phyloP scores from a whole-genome alignment of 2,113 vertebrate species.

The Penelope pileata region DNA sequence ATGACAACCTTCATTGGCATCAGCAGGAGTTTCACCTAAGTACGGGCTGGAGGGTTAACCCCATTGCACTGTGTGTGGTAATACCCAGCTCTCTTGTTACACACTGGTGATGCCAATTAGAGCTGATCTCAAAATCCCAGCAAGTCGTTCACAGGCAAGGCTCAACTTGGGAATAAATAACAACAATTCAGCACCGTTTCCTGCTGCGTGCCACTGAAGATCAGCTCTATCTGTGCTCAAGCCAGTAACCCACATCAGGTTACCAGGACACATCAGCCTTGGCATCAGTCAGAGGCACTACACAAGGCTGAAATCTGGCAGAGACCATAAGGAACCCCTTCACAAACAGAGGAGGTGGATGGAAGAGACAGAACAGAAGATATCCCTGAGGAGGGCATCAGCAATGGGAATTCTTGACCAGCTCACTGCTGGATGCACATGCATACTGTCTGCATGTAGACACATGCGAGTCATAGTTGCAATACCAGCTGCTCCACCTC shows the following conservation, averaged over 20 bases:
- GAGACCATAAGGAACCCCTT: neutral
- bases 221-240: neutral
- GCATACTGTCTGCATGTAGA: fast-evolving
- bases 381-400: neutral
- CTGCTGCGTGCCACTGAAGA: neutral
- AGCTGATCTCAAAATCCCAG: neutral
- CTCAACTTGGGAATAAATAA: neutral
- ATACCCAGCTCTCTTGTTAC: neutral
- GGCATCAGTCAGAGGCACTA: neutral
- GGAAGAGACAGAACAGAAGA: neutral
- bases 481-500: neutral
- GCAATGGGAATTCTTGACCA: neutral
- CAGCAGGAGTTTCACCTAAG: neutral
- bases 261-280: neutral
- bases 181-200: neutral
- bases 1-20: neutral
- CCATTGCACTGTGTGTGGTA: neutral
- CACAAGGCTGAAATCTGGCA: neutral
- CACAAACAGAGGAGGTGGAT: neutral
- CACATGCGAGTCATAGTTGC: neutral
- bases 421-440: neutral
- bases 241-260: neutral
- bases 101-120: neutral
- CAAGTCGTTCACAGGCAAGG: neutral
- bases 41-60: neutral